Evolutionary conservation across 2,113 vertebrate species (phyloP), one percentile per base, ranked within the genome.

Genomic region (Platysteira castanea): DNA sequence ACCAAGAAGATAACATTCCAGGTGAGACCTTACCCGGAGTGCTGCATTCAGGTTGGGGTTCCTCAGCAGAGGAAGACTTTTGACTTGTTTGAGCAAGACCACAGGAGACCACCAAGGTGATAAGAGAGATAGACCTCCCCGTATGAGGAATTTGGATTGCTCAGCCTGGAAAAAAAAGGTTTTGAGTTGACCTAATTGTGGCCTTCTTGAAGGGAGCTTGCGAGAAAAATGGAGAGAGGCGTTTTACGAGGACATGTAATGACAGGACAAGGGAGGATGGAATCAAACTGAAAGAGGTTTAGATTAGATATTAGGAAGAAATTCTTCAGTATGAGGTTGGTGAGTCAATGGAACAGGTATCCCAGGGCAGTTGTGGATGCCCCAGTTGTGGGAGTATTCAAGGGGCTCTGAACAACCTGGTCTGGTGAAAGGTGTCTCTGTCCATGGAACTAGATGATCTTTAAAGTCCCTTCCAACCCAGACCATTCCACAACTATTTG

Each of bases 301-400:
- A 31, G 26, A 15, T 22, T 41, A 15, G 6, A 13, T 31, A 18
- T 31, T 41, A 42, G 26, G 47, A 76, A 54, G 47, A 76, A 61
- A 56, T 37, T 49, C 35, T 41, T 69, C 49, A 49, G 15, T 17
- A 22, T 4, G 31, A 56, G 6, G 8, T 15, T 61, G 12, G 12
- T 54, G 30, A 37, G 15, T 18, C 47, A 28, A 7, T 23, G 41
- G 12, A 83, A 54, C 11, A 35, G 6, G 54, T 35, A 54, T 31
- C 14, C n/a, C 30, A 42, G 26, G 35, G 30, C 14, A 61, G 14
- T 1, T 41, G 7, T 33, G 31, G 9, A 10, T 54, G 41, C 9
- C 4, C 11, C 14, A 10, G 30, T 0, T 0, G 8, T 54, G 41
- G 17, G 13, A 30, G 9, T 41, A 21, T 35, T 15, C 47, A 76